Evolutionary conservation across 2,888 invertebrate genomes (phyloP).

Genomic region (Drosophila borealis): DNA sequence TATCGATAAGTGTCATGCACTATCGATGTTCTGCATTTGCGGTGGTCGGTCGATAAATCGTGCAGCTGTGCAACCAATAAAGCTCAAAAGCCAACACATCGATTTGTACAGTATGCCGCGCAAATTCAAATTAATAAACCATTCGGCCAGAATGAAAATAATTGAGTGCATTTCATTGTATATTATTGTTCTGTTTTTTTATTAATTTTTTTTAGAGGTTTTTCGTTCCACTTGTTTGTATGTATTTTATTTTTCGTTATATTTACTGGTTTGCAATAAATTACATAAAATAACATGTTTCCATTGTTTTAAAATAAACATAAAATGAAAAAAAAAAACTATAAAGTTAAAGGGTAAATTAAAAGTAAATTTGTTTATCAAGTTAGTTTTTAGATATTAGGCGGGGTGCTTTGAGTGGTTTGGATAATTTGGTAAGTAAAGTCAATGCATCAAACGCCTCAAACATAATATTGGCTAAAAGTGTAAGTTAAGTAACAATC

Average conservation of each 20-base stretch:
- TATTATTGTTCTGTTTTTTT: conserved; percentile 75
- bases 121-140: background rate
- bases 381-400: conserved; percentile 52
- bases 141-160: background rate
- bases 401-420: conserved; percentile 46
- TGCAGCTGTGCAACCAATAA: conserved; percentile 2
- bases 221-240: conserved; percentile 65
- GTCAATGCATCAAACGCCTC: conserved; percentile 44
- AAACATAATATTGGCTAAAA: conserved; percentile 50
- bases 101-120: background rate
- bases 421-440: conserved; percentile 35
- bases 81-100: background rate
- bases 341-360: conserved; percentile 62
- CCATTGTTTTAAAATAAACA: conserved; percentile 56
- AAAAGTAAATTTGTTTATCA: conserved; percentile 69
- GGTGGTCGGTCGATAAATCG: conserved; percentile 34
- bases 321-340: conserved; percentile 55
- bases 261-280: conserved; percentile 75
- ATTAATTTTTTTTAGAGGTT: conserved; percentile 57
- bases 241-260: conserved; percentile 66
- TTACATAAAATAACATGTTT: conserved; percentile 69
- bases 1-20: conserved; percentile 5
- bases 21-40: background rate
- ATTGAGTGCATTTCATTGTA: conserved; percentile 39
- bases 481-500: conserved; percentile 65